phyloP scores from a whole-genome alignment of 2,113 vertebrate species.

The Colistium nudipinnis region DNA sequence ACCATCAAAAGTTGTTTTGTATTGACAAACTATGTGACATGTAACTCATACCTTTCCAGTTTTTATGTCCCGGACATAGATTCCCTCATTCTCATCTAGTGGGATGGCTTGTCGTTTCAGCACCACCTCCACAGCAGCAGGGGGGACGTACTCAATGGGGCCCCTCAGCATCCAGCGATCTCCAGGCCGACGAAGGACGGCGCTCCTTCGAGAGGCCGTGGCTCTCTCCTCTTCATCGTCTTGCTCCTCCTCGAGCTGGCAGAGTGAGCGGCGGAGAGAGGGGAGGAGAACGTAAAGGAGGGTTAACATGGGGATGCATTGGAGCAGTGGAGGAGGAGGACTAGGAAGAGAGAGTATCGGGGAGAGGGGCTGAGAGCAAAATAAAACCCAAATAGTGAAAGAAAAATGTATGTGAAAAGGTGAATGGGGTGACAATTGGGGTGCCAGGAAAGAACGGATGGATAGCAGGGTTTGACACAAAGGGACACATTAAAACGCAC shows the following conservation, averaged over 20 bases:
- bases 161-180: constrained; percentile 92
- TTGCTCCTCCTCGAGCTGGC: constrained; percentile 53
- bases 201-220: constrained; percentile 41
- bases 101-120: constrained; percentile 84
- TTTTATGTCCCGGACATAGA: constrained; percentile 90
- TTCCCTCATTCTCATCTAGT: constrained; percentile 90
- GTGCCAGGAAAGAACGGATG: background rate
- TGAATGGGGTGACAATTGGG: background rate
- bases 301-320: constrained; percentile 62
- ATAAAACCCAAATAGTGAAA: background rate
- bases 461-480: background rate
- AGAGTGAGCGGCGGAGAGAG: constrained; percentile 52
- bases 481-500: no score
- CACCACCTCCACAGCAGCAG: constrained; percentile 84
- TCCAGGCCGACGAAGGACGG: constrained; percentile 79
- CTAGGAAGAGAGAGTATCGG: background rate
- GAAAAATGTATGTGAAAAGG: background rate
- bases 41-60: constrained; percentile 83
- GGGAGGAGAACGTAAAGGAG: constrained; percentile 63
- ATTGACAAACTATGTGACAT: background rate
- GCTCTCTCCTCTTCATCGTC: constrained; percentile 48
- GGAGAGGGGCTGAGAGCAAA: constrained; percentile 14
- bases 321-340: constrained; percentile 3
- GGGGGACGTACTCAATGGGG: constrained; percentile 90
- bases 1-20: no score